Evolutionary conservation across 2,113 vertebrate species (phyloP).

Genomic region (Cettia cetti): DNA sequence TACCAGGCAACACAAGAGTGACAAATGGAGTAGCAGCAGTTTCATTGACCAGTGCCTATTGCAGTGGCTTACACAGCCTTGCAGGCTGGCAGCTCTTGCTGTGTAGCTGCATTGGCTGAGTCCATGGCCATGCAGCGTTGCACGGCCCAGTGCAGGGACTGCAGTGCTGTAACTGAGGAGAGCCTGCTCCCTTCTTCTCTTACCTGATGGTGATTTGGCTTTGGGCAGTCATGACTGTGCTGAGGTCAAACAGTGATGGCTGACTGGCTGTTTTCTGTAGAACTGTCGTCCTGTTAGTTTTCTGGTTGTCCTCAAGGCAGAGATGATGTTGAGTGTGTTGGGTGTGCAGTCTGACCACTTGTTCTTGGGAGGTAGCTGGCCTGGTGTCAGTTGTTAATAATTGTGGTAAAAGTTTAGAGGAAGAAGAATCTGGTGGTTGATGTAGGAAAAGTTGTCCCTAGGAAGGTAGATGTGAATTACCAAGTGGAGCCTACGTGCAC

Average conservation of each 20-base stretch:
- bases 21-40: neutral
- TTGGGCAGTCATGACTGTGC: neutral
- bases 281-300: neutral
- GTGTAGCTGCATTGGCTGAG: neutral
- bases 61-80: neutral
- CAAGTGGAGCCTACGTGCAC: accelerated
- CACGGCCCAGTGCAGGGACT: neutral
- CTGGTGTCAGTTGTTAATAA: neutral
- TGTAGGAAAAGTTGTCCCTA: neutral
- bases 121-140: neutral
- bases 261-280: neutral
- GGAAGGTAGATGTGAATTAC: neutral
- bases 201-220: neutral
- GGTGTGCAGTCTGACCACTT: accelerated
- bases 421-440: neutral
- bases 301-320: neutral
- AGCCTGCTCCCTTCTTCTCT: neutral
- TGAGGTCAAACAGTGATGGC: neutral
- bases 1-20: neutral
- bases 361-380: neutral
- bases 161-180: neutral
- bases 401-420: neutral
- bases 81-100: neutral
- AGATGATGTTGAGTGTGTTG: neutral
- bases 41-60: neutral